Conservation (phyloP, 2,113 vertebrate genomes). For the Pteropus alecto region DNA sequence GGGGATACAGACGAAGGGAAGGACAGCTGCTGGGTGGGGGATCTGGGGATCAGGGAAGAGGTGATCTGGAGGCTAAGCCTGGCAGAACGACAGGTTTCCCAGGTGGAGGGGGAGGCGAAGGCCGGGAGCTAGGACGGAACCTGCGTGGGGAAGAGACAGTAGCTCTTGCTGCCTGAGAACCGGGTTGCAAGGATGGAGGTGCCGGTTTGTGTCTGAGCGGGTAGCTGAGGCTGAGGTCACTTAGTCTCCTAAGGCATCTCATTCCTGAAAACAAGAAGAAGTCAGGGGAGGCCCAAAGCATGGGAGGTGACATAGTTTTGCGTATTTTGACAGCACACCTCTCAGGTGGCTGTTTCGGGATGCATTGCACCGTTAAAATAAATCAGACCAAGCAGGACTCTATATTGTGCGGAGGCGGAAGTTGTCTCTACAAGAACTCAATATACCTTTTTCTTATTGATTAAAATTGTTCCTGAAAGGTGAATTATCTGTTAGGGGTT, state of each 20-base stretch:
- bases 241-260: not conserved
- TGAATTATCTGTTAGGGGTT: not conserved
- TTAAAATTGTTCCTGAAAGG: not conserved
- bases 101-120: not conserved
- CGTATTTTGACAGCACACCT: not conserved
- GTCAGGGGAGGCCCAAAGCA: not conserved
- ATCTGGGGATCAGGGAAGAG: not conserved
- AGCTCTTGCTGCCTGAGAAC: fast-evolving
- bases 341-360: not conserved
- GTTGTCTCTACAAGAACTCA: not conserved
- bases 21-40: fast-evolving
- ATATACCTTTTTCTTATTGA: not conserved
- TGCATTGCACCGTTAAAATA: not conserved
- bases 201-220: not conserved
- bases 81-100: not conserved
- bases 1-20: not conserved
- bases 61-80: not conserved
- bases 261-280: not conserved
- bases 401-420: not conserved
- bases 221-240: fast-evolving
- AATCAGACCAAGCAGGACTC: not conserved
- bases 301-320: not conserved
- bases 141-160: not conserved
- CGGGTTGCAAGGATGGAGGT: not conserved
- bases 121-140: not conserved